Conservation (phyloP, 2,888 invertebrate genomes). For the Tineola bisselliella region DNA sequence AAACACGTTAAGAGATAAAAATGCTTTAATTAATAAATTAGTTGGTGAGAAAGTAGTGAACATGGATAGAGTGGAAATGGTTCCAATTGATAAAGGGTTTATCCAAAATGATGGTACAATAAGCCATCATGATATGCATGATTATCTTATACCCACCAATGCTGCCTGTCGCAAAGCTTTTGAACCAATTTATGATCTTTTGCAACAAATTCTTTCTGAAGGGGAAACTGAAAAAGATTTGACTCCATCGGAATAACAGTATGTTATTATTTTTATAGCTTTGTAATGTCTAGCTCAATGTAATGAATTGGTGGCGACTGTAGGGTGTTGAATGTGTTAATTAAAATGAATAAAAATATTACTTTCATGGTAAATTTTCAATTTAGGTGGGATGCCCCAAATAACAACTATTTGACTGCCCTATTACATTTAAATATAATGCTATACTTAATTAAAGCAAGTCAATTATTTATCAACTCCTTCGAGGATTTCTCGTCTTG, state of each 20-base stretch:
- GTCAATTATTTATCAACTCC: no score
- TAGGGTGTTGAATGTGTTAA: no score
- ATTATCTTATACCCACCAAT: constrained; percentile 88
- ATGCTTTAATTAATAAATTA: constrained; percentile 77
- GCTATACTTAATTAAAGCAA: no score
- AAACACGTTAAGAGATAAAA: constrained; percentile 82
- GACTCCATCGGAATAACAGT: constrained; percentile 73
- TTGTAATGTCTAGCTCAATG: constrained; percentile 51
- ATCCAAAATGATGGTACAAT: constrained; percentile 83
- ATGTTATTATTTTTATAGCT: constrained; percentile 21
- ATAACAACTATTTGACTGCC: no score
- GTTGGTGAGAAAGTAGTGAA: constrained; percentile 72
- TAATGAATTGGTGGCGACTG: constrained; percentile 26
- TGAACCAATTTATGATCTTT: constrained; percentile 83
- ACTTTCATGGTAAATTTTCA: no score
- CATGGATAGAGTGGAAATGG: constrained; percentile 78
- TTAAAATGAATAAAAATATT: no score
- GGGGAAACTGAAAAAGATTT: constrained; percentile 79
- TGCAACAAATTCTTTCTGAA: constrained; percentile 80
- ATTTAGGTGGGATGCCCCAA: no score
- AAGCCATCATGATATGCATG: constrained; percentile 91
- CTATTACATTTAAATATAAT: no score
- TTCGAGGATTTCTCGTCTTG: no score
- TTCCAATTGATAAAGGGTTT: constrained; percentile 81
- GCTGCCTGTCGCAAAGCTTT: constrained; percentile 88